Conservation (phyloP, 2,113 vertebrate genomes). For the Pontoporia blainvillei region DNA sequence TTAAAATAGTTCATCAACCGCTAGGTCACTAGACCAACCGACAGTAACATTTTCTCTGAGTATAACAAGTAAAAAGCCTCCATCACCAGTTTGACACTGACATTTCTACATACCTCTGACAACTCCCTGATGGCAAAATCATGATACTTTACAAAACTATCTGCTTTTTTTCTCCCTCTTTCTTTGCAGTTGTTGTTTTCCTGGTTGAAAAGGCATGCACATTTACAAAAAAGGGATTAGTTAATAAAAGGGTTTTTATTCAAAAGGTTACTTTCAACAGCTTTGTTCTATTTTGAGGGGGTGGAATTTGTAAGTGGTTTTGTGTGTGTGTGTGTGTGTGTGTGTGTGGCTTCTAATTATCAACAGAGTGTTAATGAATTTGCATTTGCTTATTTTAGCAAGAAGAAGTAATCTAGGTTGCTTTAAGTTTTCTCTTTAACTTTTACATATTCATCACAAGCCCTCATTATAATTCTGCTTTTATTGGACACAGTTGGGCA, state of each 20-base stretch:
- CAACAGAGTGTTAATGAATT: conserved; percentile 28
- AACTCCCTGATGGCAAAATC: not conserved
- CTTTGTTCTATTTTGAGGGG: conserved; percentile 26
- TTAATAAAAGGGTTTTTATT: conserved; percentile 35
- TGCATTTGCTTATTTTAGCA: conserved; percentile 58
- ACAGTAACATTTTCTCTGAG: not conserved
- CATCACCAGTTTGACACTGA: not conserved
- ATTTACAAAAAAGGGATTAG: not conserved
- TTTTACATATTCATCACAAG: conserved; percentile 47
- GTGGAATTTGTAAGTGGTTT: conserved; percentile 21
- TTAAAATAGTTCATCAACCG: not conserved
- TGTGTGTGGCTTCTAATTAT: conserved; percentile 42
- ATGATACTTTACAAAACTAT: not conserved
- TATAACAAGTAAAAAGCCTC: not conserved
- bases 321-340: conserved; percentile 14
- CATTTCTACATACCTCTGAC: not conserved
- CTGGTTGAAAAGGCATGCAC: not conserved
- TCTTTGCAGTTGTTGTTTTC: not conserved
- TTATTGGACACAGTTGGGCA: conserved; percentile 25
- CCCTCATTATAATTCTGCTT: conserved; percentile 19
- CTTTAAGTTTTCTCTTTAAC: conserved; percentile 40
- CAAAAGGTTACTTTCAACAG: conserved; percentile 34
- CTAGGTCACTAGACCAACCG: not conserved
- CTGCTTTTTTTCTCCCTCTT: not conserved
- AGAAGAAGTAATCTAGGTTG: conserved; percentile 40